Evolutionary conservation across 2,888 invertebrate genomes (phyloP), one percentile per base, ranked within the genome.

Genomic region (Drosophila atripex): DNA sequence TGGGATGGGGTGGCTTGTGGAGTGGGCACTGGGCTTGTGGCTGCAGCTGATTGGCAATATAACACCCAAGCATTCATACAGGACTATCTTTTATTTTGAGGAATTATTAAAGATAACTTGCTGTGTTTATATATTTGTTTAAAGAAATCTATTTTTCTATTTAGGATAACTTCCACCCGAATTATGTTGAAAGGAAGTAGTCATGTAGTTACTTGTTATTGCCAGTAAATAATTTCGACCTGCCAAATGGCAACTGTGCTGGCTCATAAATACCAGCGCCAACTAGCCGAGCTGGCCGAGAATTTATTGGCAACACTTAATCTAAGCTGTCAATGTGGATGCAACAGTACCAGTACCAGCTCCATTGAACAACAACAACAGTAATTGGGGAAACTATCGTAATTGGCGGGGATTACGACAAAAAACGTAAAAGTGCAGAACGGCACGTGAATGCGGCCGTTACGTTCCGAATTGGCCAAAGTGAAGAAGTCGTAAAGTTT

Each of bases 281-380:
- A 76, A 64, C 70, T 71, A 55, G 56, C 53, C 72, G 47, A 35
- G 47, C 64, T 45, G 57, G 28, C 28, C 28, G 9, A 28, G 60
- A 59, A 87, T 90, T 75, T 91, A 91, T 88, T 83, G 87, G 86
- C 80, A 80, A 78, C 89, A 89, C 89, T 90, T 91, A 91, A 90
- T 90, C 89, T 88, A 88, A 82, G 87, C 85, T 89, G 89, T 86
- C 85, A 87, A 85, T 78, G 72, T 50, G 64, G 51, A 50, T 63
- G 66, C 73, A 69, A 53, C 25, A 71, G 28, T 53, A 18, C 58
- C 32, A 25, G 32, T 53, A 11, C 63, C 32, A 25, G 41, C 35
- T 14, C n/a, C 35, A n/a, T 0, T 7, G 7, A n/a, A 45, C 32
- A 25, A 32, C 28, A 52, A 51, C 54, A 56, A 59, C 38, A 66